phyloP scores from a whole-genome alignment of 2,888 invertebrate genomes.

The Chorisops tibialis region DNA sequence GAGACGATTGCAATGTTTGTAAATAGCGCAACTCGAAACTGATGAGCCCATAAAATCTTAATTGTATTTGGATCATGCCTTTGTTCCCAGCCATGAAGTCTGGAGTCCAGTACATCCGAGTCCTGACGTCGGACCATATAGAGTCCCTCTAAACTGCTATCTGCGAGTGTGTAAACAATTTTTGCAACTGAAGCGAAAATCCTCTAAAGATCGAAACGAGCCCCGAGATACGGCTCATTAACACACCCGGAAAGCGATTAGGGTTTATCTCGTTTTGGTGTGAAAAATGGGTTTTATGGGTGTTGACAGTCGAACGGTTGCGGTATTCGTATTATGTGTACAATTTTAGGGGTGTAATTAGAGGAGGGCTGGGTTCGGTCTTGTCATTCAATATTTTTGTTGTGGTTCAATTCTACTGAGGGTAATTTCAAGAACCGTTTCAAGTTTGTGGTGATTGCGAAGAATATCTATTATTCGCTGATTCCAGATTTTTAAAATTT shows the following conservation, averaged over 20 bases:
- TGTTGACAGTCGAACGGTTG: conserved; percentile 16
- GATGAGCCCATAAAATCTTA: conserved; percentile 21
- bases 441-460: too few species aligned
- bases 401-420: not conserved
- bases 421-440: too few species aligned
- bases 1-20: conserved; percentile 22
- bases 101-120: too few species aligned
- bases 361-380: conserved; percentile 6
- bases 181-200: conserved; percentile 24
- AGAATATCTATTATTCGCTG: too few species aligned
- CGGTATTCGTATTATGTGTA: not conserved
- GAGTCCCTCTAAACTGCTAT: not conserved
- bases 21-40: conserved; percentile 16
- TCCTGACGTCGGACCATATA: too few species aligned
- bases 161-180: conserved; percentile 10
- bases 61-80: conserved; percentile 12
- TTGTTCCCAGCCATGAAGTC: not conserved
- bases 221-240: conserved; percentile 15
- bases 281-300: conserved; percentile 15
- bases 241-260: conserved; percentile 12
- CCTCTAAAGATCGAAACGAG: not conserved
- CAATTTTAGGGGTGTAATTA: conserved; percentile 9
- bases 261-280: conserved; percentile 15
- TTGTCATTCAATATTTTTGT: conserved; percentile 23
- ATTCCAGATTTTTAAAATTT: too few species aligned